Evolutionary conservation across 1,140 invertebrate genomes (phyloP).

Genomic region (Tetragonula clypearis): DNA sequence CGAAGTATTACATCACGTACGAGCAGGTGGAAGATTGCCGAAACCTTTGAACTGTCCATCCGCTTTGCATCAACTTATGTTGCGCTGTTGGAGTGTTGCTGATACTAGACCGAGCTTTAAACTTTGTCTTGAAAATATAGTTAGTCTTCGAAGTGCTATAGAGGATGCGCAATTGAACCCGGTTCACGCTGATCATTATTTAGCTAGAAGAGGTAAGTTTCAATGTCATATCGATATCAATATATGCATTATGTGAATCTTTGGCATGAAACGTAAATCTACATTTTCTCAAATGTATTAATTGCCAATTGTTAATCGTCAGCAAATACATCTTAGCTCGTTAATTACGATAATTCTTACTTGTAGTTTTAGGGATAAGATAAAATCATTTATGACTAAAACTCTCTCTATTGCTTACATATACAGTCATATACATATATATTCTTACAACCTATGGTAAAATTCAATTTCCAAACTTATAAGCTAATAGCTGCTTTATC

Average conservation of each 20-base stretch:
- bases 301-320: not conserved
- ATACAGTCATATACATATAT: not conserved
- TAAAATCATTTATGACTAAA: slow-evolving; percentile 15
- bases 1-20: slow-evolving; percentile 94
- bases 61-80: slow-evolving; percentile 85
- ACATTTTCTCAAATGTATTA: not conserved
- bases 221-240: not conserved
- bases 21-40: slow-evolving; percentile 91
- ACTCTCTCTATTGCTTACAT: not conserved
- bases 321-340: not conserved
- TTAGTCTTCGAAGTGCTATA: slow-evolving; percentile 73
- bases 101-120: slow-evolving; percentile 79
- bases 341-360: not conserved
- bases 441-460: not conserved
- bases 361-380: not conserved
- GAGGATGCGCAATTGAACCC: slow-evolving; percentile 78
- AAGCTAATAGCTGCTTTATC: slow-evolving; percentile 22
- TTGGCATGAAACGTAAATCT: slow-evolving; percentile 40
- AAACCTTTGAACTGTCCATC: slow-evolving; percentile 92
- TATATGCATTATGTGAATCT: slow-evolving; percentile 31
- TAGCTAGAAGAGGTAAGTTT: slow-evolving; percentile 74
- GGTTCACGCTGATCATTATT: slow-evolving; percentile 75
- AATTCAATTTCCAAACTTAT: not conserved
- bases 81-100: slow-evolving; percentile 76
- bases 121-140: slow-evolving; percentile 77